phyloP scores from a whole-genome alignment of 2,113 vertebrate genomes.

The Zosterops pallidus region DNA sequence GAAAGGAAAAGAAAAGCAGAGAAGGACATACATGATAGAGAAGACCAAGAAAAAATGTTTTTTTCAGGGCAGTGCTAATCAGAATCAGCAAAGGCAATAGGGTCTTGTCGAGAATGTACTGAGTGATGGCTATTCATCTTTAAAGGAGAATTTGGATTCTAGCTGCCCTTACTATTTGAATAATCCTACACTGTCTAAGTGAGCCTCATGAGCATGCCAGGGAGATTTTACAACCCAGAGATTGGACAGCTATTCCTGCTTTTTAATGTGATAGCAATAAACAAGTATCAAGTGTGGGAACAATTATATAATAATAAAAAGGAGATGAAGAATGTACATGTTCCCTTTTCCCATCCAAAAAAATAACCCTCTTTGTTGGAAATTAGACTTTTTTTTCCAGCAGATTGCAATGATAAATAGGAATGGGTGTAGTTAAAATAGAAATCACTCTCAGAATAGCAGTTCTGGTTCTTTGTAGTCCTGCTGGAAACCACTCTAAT shows the following conservation, averaged over 20 bases:
- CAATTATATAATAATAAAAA: constrained; percentile 32
- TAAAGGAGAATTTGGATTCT: neutral
- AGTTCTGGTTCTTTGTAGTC: constrained; percentile 23
- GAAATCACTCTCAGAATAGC: constrained; percentile 6
- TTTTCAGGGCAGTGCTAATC: neutral
- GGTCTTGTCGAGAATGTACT: neutral
- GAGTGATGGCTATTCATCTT: neutral
- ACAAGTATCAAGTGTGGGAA: neutral
- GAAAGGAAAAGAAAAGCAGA: neutral
- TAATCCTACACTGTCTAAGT: neutral
- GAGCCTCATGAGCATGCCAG: neutral
- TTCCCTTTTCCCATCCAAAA: neutral
- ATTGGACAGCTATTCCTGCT: neutral
- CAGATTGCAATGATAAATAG: neutral
- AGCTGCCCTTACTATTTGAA: neutral
- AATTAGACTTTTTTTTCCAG: neutral
- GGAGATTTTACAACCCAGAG: neutral
- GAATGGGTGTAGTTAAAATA: constrained; percentile 16
- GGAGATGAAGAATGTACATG: neutral
- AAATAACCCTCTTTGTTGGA: neutral
- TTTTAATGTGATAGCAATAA: constrained; percentile 8
- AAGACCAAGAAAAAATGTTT: neutral
- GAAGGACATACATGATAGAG: neutral
- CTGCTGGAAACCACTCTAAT: neutral
- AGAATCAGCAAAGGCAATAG: neutral